These are phyloP conservation scores for Rhinopomastus cyanomelas DNA, from an alignment of 2,113 vertebrate species.

Conservation along the genomic window DNA sequence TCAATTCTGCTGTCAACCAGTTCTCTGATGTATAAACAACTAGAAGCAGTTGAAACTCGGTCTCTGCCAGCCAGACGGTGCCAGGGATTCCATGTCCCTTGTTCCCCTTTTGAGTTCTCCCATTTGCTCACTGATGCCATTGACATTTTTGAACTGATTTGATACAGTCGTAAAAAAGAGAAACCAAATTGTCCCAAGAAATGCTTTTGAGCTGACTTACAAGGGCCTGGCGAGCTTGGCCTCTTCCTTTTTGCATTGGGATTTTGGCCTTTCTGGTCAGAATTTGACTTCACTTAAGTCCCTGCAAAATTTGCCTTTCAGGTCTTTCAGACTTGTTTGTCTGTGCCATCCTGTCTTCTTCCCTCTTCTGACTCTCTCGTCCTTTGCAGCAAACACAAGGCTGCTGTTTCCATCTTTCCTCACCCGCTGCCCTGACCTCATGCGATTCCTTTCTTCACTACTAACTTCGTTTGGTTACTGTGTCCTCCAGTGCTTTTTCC, in stretches of 20 bases:
- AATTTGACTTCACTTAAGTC: constrained; percentile 34
- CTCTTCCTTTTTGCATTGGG: constrained; percentile 51
- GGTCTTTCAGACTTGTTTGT: constrained; percentile 28
- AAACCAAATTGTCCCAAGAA: constrained; percentile 49
- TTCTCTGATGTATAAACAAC: constrained; percentile 63
- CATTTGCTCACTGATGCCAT: constrained; percentile 48
- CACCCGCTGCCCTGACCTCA: not conserved
- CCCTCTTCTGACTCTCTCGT: constrained; percentile 10
- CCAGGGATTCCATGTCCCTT: constrained; percentile 39
- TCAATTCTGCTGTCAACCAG: constrained; percentile 61
- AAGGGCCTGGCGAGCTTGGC: constrained; percentile 58
- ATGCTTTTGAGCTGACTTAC: constrained; percentile 52
- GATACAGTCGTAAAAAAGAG: constrained; percentile 18
- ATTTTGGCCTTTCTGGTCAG: constrained; percentile 42
- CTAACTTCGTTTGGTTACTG: constrained; percentile 13
- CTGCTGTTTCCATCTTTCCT: not conserved
- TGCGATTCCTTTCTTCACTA: constrained; percentile 16
- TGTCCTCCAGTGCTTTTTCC: not conserved
- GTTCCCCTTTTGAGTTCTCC: constrained; percentile 46
- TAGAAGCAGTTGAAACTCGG: constrained; percentile 63
- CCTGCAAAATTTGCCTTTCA: constrained; percentile 33
- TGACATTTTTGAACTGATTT: constrained; percentile 63
- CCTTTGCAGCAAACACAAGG: not conserved
- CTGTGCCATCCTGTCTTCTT: constrained; percentile 27
- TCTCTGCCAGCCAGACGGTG: constrained; percentile 64